Evolutionary conservation across 64 coral and sea anemone genomes (phyloP).

Genomic region (Acropora yongei): DNA sequence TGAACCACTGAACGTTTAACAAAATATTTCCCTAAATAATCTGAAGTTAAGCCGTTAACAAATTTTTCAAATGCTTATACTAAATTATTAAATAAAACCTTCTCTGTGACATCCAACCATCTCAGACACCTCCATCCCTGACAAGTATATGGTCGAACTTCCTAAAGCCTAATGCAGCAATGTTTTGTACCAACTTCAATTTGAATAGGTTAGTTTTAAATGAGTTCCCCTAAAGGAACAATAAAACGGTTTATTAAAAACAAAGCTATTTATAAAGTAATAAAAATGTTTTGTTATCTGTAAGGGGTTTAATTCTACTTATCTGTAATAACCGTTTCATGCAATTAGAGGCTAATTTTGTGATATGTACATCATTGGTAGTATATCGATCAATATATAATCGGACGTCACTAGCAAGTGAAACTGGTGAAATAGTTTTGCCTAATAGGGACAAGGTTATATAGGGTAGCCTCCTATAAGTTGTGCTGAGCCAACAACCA

Average conservation of each 20-base stretch:
- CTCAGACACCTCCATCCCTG: no score
- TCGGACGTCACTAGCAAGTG: background rate
- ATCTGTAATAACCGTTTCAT: constrained; percentile 21
- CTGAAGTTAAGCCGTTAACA: background rate
- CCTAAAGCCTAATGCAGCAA: no score
- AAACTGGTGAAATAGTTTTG: constrained; percentile 38
- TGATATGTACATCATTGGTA: constrained; percentile 52
- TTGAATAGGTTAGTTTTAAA: background rate
- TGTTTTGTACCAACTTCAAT: background rate
- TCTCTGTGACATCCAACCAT: background rate
- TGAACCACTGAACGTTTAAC: no score
- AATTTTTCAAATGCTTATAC: constrained; percentile 35
- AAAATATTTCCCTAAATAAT: no score
- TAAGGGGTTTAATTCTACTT: constrained; percentile 42
- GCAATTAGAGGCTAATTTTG: constrained; percentile 32
- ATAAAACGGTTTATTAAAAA: background rate
- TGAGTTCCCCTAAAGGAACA: background rate
- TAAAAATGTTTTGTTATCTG: constrained; percentile 40
- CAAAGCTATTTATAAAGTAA: constrained; percentile 38
- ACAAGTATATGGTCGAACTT: no score
- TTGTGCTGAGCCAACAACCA: constrained; percentile 7
- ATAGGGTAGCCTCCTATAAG: constrained; percentile 20
- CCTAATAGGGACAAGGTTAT: constrained; percentile 23
- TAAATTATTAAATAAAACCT: constrained; percentile 38
- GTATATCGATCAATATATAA: background rate